Percentiles rank a stretch among this genome's conserved stretches.
phyloP scores from a whole-genome alignment of 1,140 invertebrate genomes.

The Teleopsis dalmanni region DNA sequence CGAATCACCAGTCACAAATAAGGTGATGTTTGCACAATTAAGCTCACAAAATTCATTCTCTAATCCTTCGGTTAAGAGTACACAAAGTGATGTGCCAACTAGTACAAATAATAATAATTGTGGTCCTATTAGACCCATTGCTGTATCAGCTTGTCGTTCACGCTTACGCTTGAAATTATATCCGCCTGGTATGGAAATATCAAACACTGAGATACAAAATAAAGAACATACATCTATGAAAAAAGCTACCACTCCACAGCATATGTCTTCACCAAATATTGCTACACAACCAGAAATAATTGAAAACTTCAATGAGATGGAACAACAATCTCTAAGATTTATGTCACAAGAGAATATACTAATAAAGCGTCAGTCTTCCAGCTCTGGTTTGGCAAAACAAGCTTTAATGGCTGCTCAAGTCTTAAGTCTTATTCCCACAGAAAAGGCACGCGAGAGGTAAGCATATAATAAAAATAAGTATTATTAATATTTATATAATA shows the following conservation, averaged over 20 bases:
- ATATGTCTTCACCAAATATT: constrained; percentile 43
- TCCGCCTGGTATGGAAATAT: constrained; percentile 36
- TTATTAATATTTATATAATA: no score
- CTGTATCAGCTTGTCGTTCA: constrained; percentile 38
- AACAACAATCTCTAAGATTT: constrained; percentile 24
- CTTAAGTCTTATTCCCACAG: constrained; percentile 67
- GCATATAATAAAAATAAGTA: no score
- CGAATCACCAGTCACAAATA: constrained; percentile 34
- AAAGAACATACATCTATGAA: constrained; percentile 21
- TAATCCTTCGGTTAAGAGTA: constrained; percentile 22
- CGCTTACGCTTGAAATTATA: constrained; percentile 37
- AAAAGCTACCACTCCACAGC: constrained; percentile 35
- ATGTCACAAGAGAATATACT: constrained; percentile 42
- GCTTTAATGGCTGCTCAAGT: constrained; percentile 68
- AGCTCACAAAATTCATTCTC: constrained; percentile 24
- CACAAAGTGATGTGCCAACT: constrained; percentile 18
- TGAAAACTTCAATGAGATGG: constrained; percentile 12
- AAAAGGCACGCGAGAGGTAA: constrained; percentile 68
- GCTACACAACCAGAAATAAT: constrained; percentile 25
- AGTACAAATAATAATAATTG: not conserved
- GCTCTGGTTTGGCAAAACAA: constrained; percentile 54
- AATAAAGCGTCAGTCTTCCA: constrained; percentile 27
- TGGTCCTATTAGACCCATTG: constrained; percentile 35
- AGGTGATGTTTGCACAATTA: constrained; percentile 22
- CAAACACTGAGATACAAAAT: constrained; percentile 14